These are phyloP conservation scores for Sericinus montela DNA, from an alignment of 2,888 invertebrate species.

Conservation along the genomic window DNA sequence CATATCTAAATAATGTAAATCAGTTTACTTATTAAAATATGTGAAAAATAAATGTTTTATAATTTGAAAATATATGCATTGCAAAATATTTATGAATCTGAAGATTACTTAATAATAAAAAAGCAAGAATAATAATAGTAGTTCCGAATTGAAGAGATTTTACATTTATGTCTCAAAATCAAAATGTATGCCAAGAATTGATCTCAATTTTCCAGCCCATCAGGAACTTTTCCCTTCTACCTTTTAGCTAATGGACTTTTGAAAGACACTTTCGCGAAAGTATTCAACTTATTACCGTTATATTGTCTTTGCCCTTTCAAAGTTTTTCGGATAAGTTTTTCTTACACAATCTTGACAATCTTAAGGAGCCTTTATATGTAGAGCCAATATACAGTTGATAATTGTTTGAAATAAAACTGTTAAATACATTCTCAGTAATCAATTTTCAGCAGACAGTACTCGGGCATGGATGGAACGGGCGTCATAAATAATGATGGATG, in stretches of 20 bases:
- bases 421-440: slow-evolving; percentile 25
- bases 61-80: too few species aligned
- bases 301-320: slow-evolving; percentile 15
- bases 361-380: not conserved
- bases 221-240: slow-evolving; percentile 17
- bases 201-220: slow-evolving; percentile 18
- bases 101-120: too few species aligned
- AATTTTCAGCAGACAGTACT: slow-evolving; percentile 26
- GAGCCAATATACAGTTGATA: not conserved
- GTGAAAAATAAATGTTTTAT: too few species aligned
- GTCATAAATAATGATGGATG: slow-evolving; percentile 44
- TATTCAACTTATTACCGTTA: slow-evolving; percentile 17
- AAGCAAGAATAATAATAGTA: too few species aligned
- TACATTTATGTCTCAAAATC: not conserved
- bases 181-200: slow-evolving; percentile 14
- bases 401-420: slow-evolving; percentile 17
- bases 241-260: slow-evolving; percentile 21
- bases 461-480: slow-evolving; percentile 22
- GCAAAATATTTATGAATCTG: too few species aligned
- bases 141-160: too few species aligned
- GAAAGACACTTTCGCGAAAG: slow-evolving; percentile 17
- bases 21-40: too few species aligned
- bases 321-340: slow-evolving; percentile 16
- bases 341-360: not conserved
- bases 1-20: too few species aligned